A percentile compares a stretch with the other conserved stretches of the same genome.
Evolutionary conservation across 1,140 invertebrate genomes (phyloP).

Genomic region (Laupala kohalensis): DNA sequence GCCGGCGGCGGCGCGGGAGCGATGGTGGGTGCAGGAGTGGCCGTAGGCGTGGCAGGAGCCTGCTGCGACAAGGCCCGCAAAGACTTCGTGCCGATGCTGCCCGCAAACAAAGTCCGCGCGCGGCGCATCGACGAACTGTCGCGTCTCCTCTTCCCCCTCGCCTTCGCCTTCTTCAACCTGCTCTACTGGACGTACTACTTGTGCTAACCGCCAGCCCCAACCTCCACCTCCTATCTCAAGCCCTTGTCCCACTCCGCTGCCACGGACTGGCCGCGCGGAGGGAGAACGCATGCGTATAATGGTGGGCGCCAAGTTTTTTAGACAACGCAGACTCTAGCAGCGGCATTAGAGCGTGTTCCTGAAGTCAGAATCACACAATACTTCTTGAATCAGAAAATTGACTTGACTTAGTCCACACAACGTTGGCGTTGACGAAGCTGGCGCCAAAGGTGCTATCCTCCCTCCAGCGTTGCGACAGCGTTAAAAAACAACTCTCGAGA

Average conservation of each 20-base stretch:
- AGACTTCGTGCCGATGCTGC: neutral
- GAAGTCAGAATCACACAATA: neutral
- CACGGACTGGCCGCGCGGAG: neutral
- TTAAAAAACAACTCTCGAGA: no score
- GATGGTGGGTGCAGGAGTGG: no score
- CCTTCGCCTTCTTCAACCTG: conserved; percentile 35
- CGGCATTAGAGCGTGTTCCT: neutral
- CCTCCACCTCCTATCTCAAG: neutral
- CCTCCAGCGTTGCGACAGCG: no score
- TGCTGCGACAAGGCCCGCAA: neutral
- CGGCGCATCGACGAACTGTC: conserved; percentile 34
- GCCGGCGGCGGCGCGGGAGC: no score
- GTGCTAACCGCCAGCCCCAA: conserved; percentile 3
- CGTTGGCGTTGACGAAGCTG: no score
- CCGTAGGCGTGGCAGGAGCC: no score
- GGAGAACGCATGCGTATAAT: no score
- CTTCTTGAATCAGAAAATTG: neutral
- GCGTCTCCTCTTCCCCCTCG: conserved; percentile 32
- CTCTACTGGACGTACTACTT: conserved; percentile 37
- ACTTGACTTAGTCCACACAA: no score
- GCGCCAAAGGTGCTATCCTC: no score
- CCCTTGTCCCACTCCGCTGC: neutral
- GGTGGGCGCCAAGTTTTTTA: no score
- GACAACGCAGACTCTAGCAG: no score
- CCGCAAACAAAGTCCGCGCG: conserved; percentile 14